phyloP scores from a whole-genome alignment of 2,113 vertebrate genomes.

The Fregetta grallaria region DNA sequence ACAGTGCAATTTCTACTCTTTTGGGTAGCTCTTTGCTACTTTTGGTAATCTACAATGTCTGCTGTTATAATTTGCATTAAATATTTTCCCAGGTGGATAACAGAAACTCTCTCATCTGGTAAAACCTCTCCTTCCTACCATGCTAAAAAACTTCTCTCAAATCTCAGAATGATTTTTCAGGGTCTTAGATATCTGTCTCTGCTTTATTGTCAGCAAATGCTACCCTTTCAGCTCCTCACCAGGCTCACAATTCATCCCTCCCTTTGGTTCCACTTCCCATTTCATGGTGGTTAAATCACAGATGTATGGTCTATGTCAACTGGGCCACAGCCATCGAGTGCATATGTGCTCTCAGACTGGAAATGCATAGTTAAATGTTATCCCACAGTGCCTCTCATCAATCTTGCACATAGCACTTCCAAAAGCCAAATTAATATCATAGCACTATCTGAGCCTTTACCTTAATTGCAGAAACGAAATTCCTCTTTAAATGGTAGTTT shows the following conservation, averaged over 20 bases:
- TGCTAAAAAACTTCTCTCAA: neutral
- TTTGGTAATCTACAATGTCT: neutral
- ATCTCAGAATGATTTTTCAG: neutral
- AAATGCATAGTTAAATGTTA: neutral
- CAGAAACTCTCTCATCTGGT: neutral
- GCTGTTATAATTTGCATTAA: neutral
- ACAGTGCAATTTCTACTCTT: neutral
- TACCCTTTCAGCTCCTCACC: neutral
- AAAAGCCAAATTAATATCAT: neutral
- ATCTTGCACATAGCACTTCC: neutral
- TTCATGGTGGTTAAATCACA: neutral
- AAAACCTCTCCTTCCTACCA: neutral
- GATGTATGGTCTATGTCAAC: neutral
- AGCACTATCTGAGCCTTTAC: neutral
- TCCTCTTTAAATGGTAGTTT: neutral
- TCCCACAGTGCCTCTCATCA: rapidly evolving
- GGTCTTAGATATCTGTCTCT: neutral
- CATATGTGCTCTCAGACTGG: rapidly evolving
- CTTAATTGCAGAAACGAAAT: neutral
- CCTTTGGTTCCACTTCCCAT: neutral
- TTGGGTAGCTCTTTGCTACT: neutral
- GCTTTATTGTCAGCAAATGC: neutral
- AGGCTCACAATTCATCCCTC: neutral
- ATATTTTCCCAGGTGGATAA: neutral
- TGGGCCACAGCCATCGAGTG: neutral